phyloP scores from a whole-genome alignment of 2,888 invertebrate genomes.

The Drosophila atripex region DNA sequence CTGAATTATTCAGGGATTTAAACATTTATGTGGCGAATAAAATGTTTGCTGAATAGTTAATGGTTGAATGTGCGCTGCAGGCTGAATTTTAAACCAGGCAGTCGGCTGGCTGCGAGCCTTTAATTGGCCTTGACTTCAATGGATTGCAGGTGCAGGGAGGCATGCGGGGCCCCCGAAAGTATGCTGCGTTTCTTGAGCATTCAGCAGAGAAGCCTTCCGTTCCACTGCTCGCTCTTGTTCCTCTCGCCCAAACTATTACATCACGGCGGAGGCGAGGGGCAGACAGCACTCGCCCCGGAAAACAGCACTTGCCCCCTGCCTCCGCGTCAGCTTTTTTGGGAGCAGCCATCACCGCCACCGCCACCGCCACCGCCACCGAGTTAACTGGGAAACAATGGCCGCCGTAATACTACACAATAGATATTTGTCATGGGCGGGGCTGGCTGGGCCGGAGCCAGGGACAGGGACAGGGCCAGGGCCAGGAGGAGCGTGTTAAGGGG shows the following conservation, averaged over 20 bases:
- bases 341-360: neutral
- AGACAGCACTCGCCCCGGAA: constrained; percentile 6
- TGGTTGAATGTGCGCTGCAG: neutral
- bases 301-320: neutral
- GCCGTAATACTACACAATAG: constrained; percentile 36
- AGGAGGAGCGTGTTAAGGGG: neutral
- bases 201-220: too few species aligned
- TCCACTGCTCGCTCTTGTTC: too few species aligned
- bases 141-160: neutral
- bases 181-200: too few species aligned
- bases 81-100: neutral
- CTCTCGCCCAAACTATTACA: too few species aligned
- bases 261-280: neutral
- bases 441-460: neutral
- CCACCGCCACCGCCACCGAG: constrained; percentile 6
- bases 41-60: neutral
- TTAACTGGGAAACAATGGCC: constrained; percentile 43
- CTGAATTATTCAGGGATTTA: neutral
- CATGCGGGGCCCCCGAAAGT: too few species aligned
- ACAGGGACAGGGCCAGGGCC: too few species aligned
- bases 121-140: constrained; percentile 1
- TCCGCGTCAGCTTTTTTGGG: neutral
- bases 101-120: neutral
- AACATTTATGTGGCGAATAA: neutral
- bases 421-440: constrained; percentile 22